Evolutionary conservation across 1,140 invertebrate genomes (phyloP).

Genomic region (Zelostemma sp.): DNA sequence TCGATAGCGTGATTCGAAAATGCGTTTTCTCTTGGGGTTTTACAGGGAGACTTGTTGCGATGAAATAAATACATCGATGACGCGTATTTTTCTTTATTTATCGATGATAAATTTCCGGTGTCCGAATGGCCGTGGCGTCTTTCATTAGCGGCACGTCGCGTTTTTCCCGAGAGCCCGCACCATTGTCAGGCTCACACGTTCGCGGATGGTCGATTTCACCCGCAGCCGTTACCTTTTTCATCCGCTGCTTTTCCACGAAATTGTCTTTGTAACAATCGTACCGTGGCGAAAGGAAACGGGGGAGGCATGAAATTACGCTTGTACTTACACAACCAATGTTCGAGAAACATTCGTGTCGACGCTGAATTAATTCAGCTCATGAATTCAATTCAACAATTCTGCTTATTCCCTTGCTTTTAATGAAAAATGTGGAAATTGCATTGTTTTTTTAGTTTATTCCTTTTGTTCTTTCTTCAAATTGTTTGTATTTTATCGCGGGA

Average conservation of each 20-base stretch:
- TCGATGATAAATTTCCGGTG: background rate
- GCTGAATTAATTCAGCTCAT: too few species aligned
- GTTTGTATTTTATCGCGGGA: too few species aligned
- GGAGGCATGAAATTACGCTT: slow-evolving; percentile 16
- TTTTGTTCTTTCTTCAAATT: too few species aligned
- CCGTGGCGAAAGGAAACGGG: slow-evolving; percentile 30
- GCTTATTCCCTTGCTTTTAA: too few species aligned
- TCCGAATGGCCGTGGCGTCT: background rate
- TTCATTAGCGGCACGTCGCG: background rate
- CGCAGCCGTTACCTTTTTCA: slow-evolving; percentile 24
- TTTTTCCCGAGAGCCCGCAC: background rate
- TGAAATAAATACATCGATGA: too few species aligned
- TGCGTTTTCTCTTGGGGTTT: too few species aligned
- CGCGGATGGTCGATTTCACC: slow-evolving; percentile 34
- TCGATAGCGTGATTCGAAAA: too few species aligned
- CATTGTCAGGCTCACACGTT: slow-evolving; percentile 11
- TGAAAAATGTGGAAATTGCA: too few species aligned
- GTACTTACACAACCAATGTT: background rate
- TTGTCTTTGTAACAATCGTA: slow-evolving; percentile 35
- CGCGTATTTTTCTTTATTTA: too few species aligned
- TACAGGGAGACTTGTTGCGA: too few species aligned
- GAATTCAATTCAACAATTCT: too few species aligned
- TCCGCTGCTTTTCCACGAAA: slow-evolving; percentile 22
- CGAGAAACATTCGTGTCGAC: background rate
- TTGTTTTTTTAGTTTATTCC: too few species aligned